Percentiles rank a stretch among this genome's conserved stretches.
Evolutionary conservation across 2,113 vertebrate species (phyloP).

Genomic region (Dicrurus megarhynchus): DNA sequence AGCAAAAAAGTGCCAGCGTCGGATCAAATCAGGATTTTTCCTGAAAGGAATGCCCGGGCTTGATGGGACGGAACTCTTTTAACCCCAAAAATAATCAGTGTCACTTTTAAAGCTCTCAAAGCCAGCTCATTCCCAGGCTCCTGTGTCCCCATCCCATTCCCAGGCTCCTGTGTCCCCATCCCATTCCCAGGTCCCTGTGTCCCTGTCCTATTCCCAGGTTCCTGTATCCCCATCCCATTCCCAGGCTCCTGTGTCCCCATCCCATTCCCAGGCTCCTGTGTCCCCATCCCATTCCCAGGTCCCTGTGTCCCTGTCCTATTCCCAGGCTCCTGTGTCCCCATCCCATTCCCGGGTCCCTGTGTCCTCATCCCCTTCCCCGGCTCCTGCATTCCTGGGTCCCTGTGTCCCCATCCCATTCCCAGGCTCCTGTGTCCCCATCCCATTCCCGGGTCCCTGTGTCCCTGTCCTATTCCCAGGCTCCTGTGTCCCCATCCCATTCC

Average conservation of each 20-base stretch:
- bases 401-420: background rate
- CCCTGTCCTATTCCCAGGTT: too few relatives aligned
- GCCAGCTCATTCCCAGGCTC: background rate
- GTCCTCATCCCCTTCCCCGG: too few relatives aligned
- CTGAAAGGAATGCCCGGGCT: background rate
- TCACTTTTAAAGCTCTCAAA: accelerated
- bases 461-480: background rate
- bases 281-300: background rate
- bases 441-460: background rate
- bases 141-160: background rate
- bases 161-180: background rate
- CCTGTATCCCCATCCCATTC: background rate
- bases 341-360: too few relatives aligned
- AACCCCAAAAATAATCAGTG: background rate
- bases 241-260: background rate
- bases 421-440: background rate
- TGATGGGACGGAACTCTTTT: background rate
- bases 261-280: background rate
- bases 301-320: background rate
- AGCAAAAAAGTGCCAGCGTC: accelerated
- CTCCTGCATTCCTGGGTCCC: background rate
- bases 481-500: background rate
- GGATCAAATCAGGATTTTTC: background rate
- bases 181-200: background rate
- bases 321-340: too few relatives aligned